Evolutionary conservation across 2,888 invertebrate genomes (phyloP).

Genomic region (Dryobotodes eremita): DNA sequence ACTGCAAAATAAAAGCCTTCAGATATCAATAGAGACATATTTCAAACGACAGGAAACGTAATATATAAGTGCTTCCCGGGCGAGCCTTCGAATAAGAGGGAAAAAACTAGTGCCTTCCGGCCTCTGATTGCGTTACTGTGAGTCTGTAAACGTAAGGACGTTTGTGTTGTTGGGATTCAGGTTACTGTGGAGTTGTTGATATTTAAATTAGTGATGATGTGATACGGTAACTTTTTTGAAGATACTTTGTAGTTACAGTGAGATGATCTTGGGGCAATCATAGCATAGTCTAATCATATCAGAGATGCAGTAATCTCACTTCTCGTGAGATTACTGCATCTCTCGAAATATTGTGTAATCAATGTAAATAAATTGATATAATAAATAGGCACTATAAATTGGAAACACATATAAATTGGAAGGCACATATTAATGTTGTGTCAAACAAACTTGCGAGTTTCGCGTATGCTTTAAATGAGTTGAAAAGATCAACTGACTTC

Average conservation of each 20-base stretch:
- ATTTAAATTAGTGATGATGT: neutral
- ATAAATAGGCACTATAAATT: no score
- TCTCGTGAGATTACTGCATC: neutral
- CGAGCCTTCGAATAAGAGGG: constrained; percentile 44
- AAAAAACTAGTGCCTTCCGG: constrained; percentile 64
- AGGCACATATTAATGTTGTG: no score
- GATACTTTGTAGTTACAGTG: neutral
- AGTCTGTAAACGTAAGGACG: constrained; percentile 31
- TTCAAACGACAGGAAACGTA: constrained; percentile 64
- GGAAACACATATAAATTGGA: no score
- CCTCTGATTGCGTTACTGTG: constrained; percentile 61
- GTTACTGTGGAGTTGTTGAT: neutral
- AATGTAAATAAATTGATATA: neutral
- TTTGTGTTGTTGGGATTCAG: constrained; percentile 26
- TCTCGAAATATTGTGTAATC: neutral
- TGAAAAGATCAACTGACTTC: no score
- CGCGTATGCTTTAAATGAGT: no score
- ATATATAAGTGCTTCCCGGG: constrained; percentile 65
- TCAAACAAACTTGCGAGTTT: no score
- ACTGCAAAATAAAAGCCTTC: constrained; percentile 48
- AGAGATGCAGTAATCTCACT: no score
- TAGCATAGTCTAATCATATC: no score
- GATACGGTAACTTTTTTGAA: no score
- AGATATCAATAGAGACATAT: constrained; percentile 61
- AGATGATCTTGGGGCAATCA: no score